These are phyloP conservation scores for Agraylea sexmaculata DNA, from an alignment of 1,140 invertebrate species.

Conservation along the genomic window DNA sequence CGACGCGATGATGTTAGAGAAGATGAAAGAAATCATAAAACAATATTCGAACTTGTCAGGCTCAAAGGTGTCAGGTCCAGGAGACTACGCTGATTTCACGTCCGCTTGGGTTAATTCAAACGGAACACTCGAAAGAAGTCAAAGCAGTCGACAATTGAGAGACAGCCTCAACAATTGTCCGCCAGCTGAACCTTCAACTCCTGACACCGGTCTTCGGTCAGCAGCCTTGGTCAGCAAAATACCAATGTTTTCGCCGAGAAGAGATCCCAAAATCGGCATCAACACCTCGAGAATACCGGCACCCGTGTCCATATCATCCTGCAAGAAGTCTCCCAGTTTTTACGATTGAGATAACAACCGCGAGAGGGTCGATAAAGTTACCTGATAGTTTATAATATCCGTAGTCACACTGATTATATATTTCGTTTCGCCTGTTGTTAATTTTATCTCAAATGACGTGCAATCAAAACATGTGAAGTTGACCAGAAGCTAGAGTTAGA, in stretches of 20 bases:
- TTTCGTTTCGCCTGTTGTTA: conserved; percentile 13
- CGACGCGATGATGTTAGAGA: conserved; percentile 53
- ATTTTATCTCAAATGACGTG: not conserved
- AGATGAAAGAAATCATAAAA: conserved; percentile 56
- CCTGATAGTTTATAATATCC: too few relatives aligned
- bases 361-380: too few relatives aligned
- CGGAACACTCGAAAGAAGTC: conserved; percentile 46
- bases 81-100: conserved; percentile 52
- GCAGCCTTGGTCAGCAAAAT: conserved; percentile 28
- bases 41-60: conserved; percentile 44
- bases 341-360: too few relatives aligned
- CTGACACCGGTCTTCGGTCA: conserved; percentile 23
- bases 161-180: conserved; percentile 21
- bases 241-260: conserved; percentile 33
- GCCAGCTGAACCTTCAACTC: conserved; percentile 11
- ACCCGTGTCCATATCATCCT: conserved; percentile 35
- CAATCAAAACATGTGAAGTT: not conserved
- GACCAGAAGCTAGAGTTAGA: too few relatives aligned
- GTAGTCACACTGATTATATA: too few relatives aligned
- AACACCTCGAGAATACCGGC: conserved; percentile 42
- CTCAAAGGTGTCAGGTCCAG: conserved; percentile 14
- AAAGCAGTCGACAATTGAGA: conserved; percentile 35
- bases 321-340: conserved; percentile 29
- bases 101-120: conserved; percentile 63
- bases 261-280: conserved; percentile 40